These are phyloP conservation scores for Dichetophora obliterata DNA, from an alignment of 2,888 invertebrate genomes.

Conservation along the genomic window DNA sequence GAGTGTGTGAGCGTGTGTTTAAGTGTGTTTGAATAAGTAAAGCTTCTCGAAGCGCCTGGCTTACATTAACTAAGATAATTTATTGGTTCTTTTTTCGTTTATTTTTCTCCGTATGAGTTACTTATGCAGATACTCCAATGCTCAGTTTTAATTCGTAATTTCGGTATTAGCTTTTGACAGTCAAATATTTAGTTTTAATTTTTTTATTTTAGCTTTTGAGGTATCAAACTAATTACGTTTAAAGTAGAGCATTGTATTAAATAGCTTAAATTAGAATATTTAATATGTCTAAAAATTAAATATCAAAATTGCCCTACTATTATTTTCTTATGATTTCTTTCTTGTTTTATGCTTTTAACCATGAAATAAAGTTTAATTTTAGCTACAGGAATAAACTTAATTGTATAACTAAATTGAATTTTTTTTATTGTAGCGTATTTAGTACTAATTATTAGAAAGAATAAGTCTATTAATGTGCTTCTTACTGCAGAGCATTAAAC, in stretches of 20 bases:
- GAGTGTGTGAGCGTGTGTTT: conserved; percentile 8
- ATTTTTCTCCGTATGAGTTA: conserved; percentile 29
- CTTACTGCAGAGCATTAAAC: neutral
- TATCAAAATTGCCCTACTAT: no score
- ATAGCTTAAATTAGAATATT: conserved; percentile 16
- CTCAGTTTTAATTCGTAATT: conserved; percentile 63
- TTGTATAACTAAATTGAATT: conserved; percentile 21
- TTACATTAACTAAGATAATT: conserved; percentile 11
- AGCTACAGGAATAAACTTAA: conserved; percentile 25
- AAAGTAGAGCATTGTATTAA: conserved; percentile 32
- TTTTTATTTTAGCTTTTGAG: neutral
- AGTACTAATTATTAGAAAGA: neutral
- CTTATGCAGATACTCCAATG: conserved; percentile 54
- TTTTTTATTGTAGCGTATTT: neutral
- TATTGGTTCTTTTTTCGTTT: conserved; percentile 21
- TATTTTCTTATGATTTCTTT: neutral
- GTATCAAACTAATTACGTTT: conserved; percentile 26
- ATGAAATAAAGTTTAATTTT: conserved; percentile 12
- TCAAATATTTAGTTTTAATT: neutral
- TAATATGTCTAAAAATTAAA: conserved; percentile 20
- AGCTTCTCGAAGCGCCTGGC: conserved; percentile 31
- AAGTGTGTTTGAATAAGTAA: conserved; percentile 17
- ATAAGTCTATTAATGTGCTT: conserved; percentile 42
- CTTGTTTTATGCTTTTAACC: neutral
- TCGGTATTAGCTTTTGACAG: neutral